These are phyloP conservation scores for Heteromormyrus szaboi DNA, from an alignment of 2,797 vertebrate species.

Conservation along the genomic window DNA sequence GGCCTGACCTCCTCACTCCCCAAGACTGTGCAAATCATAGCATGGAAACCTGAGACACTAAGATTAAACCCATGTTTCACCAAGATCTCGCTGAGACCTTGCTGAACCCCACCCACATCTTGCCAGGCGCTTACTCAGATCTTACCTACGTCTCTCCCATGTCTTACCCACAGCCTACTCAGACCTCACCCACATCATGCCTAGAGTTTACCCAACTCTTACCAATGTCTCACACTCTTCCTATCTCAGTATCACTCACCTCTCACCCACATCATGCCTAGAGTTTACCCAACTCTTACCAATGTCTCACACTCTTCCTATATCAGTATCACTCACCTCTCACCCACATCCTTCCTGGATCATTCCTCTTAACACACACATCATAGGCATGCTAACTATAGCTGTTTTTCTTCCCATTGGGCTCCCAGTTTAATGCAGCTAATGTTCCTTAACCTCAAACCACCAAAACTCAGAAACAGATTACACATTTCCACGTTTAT, in stretches of 20 bases:
- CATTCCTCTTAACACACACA: background rate
- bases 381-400: background rate
- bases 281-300: background rate
- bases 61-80: background rate
- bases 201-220: background rate
- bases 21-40: background rate
- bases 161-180: background rate
- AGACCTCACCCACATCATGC: background rate
- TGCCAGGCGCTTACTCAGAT: background rate
- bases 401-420: background rate
- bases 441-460: background rate
- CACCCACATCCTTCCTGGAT: background rate
- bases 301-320: background rate
- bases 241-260: background rate
- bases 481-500: background rate
- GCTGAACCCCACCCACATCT: constrained; percentile 25
- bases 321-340: background rate
- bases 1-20: background rate
- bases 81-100: constrained; percentile 46
- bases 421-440: background rate
- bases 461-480: background rate
- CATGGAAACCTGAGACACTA: background rate
- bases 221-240: background rate
- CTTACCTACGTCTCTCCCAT: background rate
- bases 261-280: background rate